Conservation (phyloP, 2,113 vertebrate genomes). For the Silurus glanis region DNA sequence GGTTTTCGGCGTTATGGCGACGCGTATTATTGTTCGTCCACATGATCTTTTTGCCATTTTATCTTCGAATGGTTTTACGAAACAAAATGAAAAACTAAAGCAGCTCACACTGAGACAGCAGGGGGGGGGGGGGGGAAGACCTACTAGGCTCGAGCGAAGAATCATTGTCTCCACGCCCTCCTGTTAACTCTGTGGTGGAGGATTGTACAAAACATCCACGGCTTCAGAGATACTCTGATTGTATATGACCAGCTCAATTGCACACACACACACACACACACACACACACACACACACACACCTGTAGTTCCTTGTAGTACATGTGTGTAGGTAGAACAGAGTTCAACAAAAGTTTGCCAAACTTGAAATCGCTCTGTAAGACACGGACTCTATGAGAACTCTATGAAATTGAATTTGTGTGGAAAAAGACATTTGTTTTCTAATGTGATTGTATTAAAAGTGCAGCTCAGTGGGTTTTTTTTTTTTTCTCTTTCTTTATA, state of each 20-base stretch:
- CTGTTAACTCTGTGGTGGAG: not conserved
- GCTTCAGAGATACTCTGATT: not conserved
- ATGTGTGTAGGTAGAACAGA: not conserved
- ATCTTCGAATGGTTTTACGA: not conserved
- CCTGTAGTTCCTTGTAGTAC: not conserved
- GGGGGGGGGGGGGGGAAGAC: not conserved
- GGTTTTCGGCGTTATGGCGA: not conserved
- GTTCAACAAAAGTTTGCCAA: not conserved
- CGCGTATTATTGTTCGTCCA: not conserved
- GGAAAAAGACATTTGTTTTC: not conserved
- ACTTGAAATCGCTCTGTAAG: not conserved
- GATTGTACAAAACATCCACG: not conserved
- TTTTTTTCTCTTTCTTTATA: not conserved
- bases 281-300: not conserved
- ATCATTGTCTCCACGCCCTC: not conserved
- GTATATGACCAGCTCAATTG: not conserved
- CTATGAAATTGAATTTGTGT: not conserved
- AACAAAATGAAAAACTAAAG: not conserved
- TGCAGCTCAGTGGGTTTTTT: conserved; percentile 14
- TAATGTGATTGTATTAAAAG: conserved; percentile 28
- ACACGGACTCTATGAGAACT: conserved; percentile 16
- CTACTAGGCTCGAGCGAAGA: not conserved
- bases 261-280: not conserved
- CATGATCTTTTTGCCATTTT: not conserved
- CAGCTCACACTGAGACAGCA: not conserved